phyloP scores from a whole-genome alignment of 2,888 invertebrate genomes.

The Amaurobius ferox region DNA sequence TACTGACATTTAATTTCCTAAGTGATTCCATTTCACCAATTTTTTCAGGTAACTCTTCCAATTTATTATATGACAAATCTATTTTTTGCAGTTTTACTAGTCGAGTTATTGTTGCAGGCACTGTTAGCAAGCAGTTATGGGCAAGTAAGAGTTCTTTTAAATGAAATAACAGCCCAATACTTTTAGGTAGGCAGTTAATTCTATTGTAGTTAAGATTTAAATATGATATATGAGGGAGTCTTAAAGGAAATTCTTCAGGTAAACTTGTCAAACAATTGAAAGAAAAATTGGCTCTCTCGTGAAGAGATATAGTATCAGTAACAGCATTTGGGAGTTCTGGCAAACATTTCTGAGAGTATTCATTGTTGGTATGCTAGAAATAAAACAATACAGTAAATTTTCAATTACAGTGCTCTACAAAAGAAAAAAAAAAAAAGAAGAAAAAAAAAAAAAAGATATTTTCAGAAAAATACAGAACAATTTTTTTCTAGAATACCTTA shows the following conservation, averaged over 20 bases:
- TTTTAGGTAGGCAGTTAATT: slow-evolving; percentile 76
- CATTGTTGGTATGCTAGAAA: slow-evolving; percentile 77
- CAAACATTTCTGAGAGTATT: slow-evolving; percentile 76
- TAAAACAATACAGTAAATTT: not conserved
- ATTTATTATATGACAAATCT: slow-evolving; percentile 77
- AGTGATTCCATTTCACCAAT: slow-evolving; percentile 76
- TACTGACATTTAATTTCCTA: slow-evolving; percentile 76
- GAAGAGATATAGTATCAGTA: slow-evolving; percentile 77
- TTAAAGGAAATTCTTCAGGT: slow-evolving; percentile 77
- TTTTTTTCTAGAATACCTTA: no score
- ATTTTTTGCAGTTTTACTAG: slow-evolving; percentile 77
- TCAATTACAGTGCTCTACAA: no score
- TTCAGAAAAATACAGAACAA: no score
- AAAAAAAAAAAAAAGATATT: no score
- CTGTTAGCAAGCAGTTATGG: slow-evolving; percentile 76
- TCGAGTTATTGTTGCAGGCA: slow-evolving; percentile 76
- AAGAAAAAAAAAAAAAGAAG: no score
- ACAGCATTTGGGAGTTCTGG: slow-evolving; percentile 77
- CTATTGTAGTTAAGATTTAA: slow-evolving; percentile 77
- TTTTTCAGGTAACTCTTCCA: slow-evolving; percentile 76
- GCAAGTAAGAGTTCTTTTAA: slow-evolving; percentile 76
- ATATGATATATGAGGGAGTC: slow-evolving; percentile 77
- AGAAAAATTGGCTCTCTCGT: slow-evolving; percentile 77
- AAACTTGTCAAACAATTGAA: slow-evolving; percentile 77
- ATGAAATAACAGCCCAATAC: slow-evolving; percentile 77